phyloP scores from a whole-genome alignment of 2,113 vertebrate species.

The Gadus macrocephalus region DNA sequence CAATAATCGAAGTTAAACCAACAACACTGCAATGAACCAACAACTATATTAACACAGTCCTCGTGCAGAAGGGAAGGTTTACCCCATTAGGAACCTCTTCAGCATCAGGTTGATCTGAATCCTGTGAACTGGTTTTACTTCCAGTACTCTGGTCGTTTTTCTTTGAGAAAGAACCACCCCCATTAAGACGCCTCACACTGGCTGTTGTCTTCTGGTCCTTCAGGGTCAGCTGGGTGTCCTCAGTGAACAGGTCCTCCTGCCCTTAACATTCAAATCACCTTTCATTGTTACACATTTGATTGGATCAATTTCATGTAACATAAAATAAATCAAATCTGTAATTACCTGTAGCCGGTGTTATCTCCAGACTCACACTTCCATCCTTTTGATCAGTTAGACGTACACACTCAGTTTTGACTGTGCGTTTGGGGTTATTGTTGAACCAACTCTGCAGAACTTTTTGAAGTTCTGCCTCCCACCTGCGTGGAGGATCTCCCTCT shows the following conservation, averaged over 20 bases:
- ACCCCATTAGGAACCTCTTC: too few relatives aligned
- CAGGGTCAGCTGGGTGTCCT: neutral
- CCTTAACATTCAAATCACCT: neutral
- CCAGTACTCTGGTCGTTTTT: too few relatives aligned
- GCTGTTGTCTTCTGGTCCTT: neutral
- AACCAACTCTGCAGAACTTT: constrained; percentile 43
- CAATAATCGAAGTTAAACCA: neutral
- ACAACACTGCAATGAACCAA: neutral
- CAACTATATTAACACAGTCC: too few relatives aligned
- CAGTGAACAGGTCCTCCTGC: neutral
- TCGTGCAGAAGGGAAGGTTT: too few relatives aligned
- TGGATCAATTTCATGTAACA: neutral
- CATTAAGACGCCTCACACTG: neutral
- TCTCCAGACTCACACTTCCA: neutral
- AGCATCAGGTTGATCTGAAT: too few relatives aligned
- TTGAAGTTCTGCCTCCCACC: accelerated
- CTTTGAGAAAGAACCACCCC: neutral
- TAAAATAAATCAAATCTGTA: neutral
- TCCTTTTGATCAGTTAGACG: neutral
- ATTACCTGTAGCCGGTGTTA: constrained; percentile 41
- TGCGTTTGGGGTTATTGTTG: neutral
- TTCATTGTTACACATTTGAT: neutral
- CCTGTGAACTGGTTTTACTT: too few relatives aligned
- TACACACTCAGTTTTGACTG: neutral
- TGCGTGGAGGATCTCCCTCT: accelerated